Evolutionary conservation across 2,888 invertebrate species (phyloP).

Genomic region (Mimumesa dahlbomi): DNA sequence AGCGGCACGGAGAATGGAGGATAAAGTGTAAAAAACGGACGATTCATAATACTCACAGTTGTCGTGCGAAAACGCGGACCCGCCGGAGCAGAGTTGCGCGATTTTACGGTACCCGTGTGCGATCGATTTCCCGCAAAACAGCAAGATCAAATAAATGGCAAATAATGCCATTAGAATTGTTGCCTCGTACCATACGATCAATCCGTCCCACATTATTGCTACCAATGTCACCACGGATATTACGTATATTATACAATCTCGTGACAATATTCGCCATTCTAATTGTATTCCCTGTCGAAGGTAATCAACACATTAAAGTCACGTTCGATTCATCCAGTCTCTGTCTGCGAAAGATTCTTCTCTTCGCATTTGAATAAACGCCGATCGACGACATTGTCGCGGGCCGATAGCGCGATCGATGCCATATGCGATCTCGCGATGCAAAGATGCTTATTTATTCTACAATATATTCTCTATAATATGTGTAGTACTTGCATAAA

Average conservation of each 20-base stretch:
- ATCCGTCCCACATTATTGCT: constrained; percentile 88
- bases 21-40: too few relatives aligned
- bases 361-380: background rate
- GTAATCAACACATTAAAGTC: background rate
- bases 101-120: constrained; percentile 56
- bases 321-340: background rate
- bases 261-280: constrained; percentile 90
- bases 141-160: constrained; percentile 88
- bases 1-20: too few relatives aligned
- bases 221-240: constrained; percentile 87
- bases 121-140: constrained; percentile 76
- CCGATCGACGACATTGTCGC: too few relatives aligned
- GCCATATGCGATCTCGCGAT: too few relatives aligned
- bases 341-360: background rate
- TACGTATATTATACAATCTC: constrained; percentile 90
- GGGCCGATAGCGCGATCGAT: too few relatives aligned
- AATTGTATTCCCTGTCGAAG: constrained; percentile 86
- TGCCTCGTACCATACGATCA: constrained; percentile 91
- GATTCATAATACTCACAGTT: too few relatives aligned
- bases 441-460: too few relatives aligned
- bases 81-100: constrained; percentile 13
- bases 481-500: too few relatives aligned
- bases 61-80: background rate
- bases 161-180: constrained; percentile 87
- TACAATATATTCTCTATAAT: too few relatives aligned